Base-by-base conservation (phyloP, 2,797 vertebrate species). In the Lagodon rhomboides region DNA sequence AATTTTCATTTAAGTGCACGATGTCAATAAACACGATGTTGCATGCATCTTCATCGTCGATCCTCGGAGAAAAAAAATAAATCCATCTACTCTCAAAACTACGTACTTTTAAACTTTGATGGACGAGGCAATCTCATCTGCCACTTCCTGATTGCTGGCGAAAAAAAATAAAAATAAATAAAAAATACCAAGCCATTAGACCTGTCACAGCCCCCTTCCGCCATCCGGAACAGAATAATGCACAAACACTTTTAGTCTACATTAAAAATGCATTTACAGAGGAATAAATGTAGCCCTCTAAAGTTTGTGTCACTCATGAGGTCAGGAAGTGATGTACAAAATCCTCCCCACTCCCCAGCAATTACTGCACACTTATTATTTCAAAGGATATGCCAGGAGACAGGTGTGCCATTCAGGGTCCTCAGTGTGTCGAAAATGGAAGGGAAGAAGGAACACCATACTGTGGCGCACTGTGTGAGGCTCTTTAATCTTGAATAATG, bases 401-500 rank as follows among this genome's bases (percentile, higher is more conserved):
- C 95, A 95, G 94, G 94, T 94, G 95, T 93, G 91, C 91, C 93
- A 94, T 94, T 95, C 92, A 92, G 89, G 88, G 87, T 89, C 87
- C 87, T 90, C 80, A 56, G 85, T 87, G 88, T 88, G 88, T 86
- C 60, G 89, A 90, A 95, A 94, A 94, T 91, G 84, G 91, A 91
- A 54, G 90, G 91, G 90, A 85, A 91, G 87, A 85, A 92, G 88
- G 92, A 92, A 91, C 90, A 77, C 82, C 87, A 91, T 83, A 91
- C 89, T 85, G 90, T 56, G 85, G 80, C 83, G 90, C 91, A 73
- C 93, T 80, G 89, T 94, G 93, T 91, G 93, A 93, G 81, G 85
- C 92, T 82, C 89, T 95, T 94, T 95, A 95, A 93, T 94, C 92
- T 91, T 91, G 91, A 96, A 95, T 95, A 96, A 96, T 95, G 94